Conservation (phyloP, 2,797 vertebrate genomes). For the Alfaro cultratus region DNA sequence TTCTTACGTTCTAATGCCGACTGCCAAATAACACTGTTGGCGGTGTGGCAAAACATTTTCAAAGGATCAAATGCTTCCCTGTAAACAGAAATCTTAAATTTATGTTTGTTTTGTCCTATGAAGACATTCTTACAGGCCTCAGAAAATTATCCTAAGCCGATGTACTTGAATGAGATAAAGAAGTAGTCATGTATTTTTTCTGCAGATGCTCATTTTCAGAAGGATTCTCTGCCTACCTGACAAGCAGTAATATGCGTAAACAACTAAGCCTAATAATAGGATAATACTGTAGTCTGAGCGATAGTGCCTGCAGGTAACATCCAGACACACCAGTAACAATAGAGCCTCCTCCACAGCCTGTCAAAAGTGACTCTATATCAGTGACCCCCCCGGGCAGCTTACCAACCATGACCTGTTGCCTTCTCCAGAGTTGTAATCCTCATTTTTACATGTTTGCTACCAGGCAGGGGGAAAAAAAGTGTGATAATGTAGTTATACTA, state of each 20-base stretch:
- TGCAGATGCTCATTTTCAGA: constrained; percentile 76
- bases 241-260: constrained; percentile 85
- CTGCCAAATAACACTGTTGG: constrained; percentile 63
- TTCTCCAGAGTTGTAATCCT: constrained; percentile 81
- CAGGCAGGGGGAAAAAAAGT: constrained; percentile 74
- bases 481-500: constrained; percentile 82
- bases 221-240: constrained; percentile 85
- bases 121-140: constrained; percentile 67
- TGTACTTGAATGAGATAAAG: constrained; percentile 75
- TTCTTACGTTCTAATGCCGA: constrained; percentile 36
- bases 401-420: constrained; percentile 85
- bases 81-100: constrained; percentile 66
- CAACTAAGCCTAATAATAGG: constrained; percentile 90
- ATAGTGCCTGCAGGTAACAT: constrained; percentile 85
- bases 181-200: constrained; percentile 73
- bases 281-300: constrained; percentile 85
- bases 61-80: constrained; percentile 49
- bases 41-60: constrained; percentile 41
- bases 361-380: constrained; percentile 84
- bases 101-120: constrained; percentile 70
- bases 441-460: constrained; percentile 78
- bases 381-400: constrained; percentile 83
- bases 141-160: constrained; percentile 74
- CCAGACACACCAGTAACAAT: constrained; percentile 83
- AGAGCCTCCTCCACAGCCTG: constrained; percentile 85